These are phyloP conservation scores for Diarsia mendica DNA, from an alignment of 2,888 invertebrate species.

Conservation along the genomic window DNA sequence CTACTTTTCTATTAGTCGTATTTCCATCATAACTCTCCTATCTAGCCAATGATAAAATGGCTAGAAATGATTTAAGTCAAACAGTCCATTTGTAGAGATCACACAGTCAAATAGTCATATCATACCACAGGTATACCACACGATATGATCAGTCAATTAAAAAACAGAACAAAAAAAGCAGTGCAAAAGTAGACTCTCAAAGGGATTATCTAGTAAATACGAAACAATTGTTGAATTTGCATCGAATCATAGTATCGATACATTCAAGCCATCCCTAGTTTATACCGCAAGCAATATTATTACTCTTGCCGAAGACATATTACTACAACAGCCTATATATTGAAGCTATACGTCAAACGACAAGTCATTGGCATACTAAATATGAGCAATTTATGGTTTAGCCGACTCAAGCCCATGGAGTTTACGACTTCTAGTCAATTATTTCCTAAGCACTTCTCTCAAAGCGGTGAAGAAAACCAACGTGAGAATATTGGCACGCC, in stretches of 20 bases:
- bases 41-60: too few species aligned
- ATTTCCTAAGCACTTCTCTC: neutral
- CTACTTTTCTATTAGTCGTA: too few species aligned
- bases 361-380: constrained; percentile 23
- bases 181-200: too few species aligned
- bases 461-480: neutral
- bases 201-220: too few species aligned
- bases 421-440: neutral
- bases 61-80: too few species aligned
- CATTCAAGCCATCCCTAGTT: neutral
- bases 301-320: neutral
- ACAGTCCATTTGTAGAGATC: too few species aligned
- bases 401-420: neutral
- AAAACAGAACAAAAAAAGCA: too few species aligned
- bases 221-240: neutral
- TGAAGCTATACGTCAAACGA: constrained; percentile 25
- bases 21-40: too few species aligned
- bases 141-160: too few species aligned
- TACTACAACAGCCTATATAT: constrained; percentile 10
- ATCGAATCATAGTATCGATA: neutral
- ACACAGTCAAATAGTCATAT: too few species aligned
- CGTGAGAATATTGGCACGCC: neutral
- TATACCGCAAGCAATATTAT: constrained; percentile 29
- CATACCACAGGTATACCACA: too few species aligned
- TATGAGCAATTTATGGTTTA: constrained; percentile 15